Evolutionary conservation across 2,888 invertebrate genomes (phyloP).

Genomic region (Arge pagana): DNA sequence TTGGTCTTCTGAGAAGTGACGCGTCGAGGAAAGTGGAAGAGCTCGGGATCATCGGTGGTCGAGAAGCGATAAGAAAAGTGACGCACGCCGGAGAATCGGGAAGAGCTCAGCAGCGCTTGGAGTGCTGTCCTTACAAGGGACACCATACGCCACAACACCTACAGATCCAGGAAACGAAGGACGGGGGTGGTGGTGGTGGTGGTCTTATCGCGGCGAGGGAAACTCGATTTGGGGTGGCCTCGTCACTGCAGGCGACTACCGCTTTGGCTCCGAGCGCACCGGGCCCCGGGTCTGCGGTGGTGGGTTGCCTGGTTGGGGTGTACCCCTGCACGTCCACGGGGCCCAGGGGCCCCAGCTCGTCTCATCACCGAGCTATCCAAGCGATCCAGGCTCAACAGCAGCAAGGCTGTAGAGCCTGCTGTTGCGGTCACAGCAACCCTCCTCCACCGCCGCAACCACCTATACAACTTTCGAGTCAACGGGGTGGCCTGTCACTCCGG

Average conservation of each 20-base stretch:
- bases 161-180: constrained; percentile 19
- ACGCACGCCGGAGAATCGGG: constrained; percentile 12
- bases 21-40: not conserved
- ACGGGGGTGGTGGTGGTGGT: constrained; percentile 13
- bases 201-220: constrained; percentile 37
- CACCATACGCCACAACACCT: no score
- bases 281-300: constrained; percentile 55
- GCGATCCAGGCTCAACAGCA: constrained; percentile 36
- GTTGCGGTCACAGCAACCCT: constrained; percentile 52
- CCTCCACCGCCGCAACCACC: constrained; percentile 37
- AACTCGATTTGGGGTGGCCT: constrained; percentile 47
- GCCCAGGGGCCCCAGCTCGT: constrained; percentile 32
- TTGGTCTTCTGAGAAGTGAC: no score
- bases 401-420: constrained; percentile 52
- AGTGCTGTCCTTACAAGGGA: no score
- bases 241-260: constrained; percentile 45
- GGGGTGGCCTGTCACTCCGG: constrained; percentile 57
- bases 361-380: constrained; percentile 40
- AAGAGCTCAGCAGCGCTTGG: no score
- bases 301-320: constrained; percentile 57
- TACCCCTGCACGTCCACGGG: constrained; percentile 49
- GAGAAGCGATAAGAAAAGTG: constrained; percentile 4
- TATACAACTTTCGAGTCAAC: constrained; percentile 55
- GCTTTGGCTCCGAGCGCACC: constrained; percentile 52
- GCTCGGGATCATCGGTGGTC: no score